Evolutionary conservation across 2,113 vertebrate species (phyloP), one percentile per base, ranked within the genome.

Genomic region (Potamarius usumacintae): DNA sequence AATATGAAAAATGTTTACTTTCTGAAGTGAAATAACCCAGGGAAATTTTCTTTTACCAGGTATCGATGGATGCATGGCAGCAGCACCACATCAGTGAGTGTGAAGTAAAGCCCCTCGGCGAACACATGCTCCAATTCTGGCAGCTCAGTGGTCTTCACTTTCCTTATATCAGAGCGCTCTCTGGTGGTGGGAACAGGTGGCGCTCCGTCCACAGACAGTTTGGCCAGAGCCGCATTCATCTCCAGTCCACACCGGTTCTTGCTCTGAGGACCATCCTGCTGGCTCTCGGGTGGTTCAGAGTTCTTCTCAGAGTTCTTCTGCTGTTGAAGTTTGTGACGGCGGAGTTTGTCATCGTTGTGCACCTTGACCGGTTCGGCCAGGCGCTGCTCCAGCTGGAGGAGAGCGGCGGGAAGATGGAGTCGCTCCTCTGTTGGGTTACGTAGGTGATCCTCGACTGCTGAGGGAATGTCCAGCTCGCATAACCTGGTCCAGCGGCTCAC

Each of bases 401-500:
- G 91, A 89, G 97, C 96, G 74, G 89, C 82, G 55, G 98, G 98
- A 88, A 97, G 91, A n/a, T 88, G 11, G 17, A 90, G 89, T 18
- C 55, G 87, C 10, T 84, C 91, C 53, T 93, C 90, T 10, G 85
- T 83, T 34, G 96, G 93, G 0, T 93, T 93, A 0, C 12, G 91
- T 82, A 98, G 93, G 92, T 96, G 97, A 42, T 93, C 92, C 92
- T 98, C 97, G 27, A 99, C 95, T 55, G 97, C 97, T 76, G 94
- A 93, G 15, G 98, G 98, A 88, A 99, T 97, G 90, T 94, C 97
- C 89, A 97, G 95, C 92, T 99, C 98, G 94, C 98, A 99, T 3
- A 99, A 95, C 69, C 97, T 95, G 89, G 98, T 99, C 98, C 98
- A 99, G 87, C 97, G 96, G 93, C 98, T 99, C 82, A 99, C 97